These are phyloP conservation scores for Thalassoma bifasciatum DNA, from an alignment of 2,113 vertebrate genomes.

Conservation along the genomic window DNA sequence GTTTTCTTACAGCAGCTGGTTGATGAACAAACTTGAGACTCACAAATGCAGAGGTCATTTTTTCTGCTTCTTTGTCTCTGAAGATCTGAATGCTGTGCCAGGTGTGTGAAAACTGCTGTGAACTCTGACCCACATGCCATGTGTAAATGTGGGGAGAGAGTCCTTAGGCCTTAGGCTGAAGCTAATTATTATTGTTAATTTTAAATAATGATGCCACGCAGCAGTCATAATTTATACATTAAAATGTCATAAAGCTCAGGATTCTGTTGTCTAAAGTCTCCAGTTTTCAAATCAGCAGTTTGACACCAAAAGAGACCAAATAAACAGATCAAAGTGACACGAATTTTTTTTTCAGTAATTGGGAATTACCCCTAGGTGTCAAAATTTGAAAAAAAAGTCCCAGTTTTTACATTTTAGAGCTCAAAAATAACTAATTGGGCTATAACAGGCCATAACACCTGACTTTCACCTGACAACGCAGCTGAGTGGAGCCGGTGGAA, in stretches of 20 bases:
- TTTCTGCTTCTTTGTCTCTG: constrained; percentile 1
- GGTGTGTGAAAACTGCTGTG: constrained; percentile 17
- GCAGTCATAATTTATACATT: neutral
- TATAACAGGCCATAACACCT: too few relatives aligned
- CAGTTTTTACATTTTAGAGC: too few relatives aligned
- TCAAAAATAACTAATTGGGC: too few relatives aligned
- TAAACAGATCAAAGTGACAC: neutral
- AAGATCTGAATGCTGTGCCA: constrained; percentile 33
- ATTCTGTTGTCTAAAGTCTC: too few relatives aligned
- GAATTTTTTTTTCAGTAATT: neutral
- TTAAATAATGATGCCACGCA: neutral
- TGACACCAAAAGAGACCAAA: too few relatives aligned
- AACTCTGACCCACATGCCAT: constrained; percentile 39
- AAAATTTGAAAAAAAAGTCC: too few relatives aligned
- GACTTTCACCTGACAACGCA: too few relatives aligned
- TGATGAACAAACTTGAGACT: neutral
- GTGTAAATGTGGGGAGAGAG: neutral
- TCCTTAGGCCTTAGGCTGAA: constrained; percentile 3
- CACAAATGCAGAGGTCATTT: neutral
- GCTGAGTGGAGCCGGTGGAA: too few relatives aligned
- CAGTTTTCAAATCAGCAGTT: too few relatives aligned
- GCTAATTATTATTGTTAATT: constrained; percentile 13
- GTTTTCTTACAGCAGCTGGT: neutral
- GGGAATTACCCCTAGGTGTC: neutral
- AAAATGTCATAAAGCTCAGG: too few relatives aligned